phyloP scores from a whole-genome alignment of 2,113 vertebrate species.

The Sinocyclocheilus rhinocerous region DNA sequence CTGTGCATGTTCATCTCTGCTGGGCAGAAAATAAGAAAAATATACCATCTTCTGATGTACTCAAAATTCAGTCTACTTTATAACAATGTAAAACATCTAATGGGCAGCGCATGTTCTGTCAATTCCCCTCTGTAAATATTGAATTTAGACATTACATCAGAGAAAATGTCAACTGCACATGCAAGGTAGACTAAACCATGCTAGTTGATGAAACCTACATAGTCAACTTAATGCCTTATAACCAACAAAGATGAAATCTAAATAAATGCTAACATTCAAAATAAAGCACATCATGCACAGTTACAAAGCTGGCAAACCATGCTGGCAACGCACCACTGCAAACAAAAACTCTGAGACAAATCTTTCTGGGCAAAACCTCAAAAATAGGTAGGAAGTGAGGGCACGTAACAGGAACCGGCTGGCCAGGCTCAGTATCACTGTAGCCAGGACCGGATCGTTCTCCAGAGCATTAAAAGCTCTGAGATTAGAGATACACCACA shows the following conservation, averaged over 20 bases:
- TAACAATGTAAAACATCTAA: conserved; percentile 9
- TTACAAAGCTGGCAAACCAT: conserved; percentile 75
- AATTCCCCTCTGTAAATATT: conserved; percentile 17
- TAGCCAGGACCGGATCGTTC: conserved; percentile 66
- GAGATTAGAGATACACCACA: neutral
- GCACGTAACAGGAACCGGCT: conserved; percentile 73
- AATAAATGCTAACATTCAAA: neutral
- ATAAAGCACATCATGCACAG: neutral
- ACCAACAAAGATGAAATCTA: neutral
- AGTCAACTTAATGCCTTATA: neutral
- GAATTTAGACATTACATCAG: conserved; percentile 15
- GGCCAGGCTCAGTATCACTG: conserved; percentile 35
- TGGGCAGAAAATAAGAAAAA: conserved; percentile 28
- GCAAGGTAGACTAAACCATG: too few relatives aligned
- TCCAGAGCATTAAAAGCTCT: neutral
- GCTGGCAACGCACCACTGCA: conserved; percentile 58
- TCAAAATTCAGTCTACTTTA: conserved; percentile 10
- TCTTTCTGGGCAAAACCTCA: conserved; percentile 86
- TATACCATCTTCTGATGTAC: conserved; percentile 13
- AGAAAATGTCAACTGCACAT: neutral
- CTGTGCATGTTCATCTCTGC: conserved; percentile 16
- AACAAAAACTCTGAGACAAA: conserved; percentile 63
- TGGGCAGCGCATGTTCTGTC: conserved; percentile 6
- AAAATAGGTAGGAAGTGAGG: conserved; percentile 89
- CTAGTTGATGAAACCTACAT: neutral